Evolutionary conservation across 1,140 invertebrate genomes (phyloP), one percentile per base, ranked within the genome.

Genomic region (Hirudo medicinalis): DNA sequence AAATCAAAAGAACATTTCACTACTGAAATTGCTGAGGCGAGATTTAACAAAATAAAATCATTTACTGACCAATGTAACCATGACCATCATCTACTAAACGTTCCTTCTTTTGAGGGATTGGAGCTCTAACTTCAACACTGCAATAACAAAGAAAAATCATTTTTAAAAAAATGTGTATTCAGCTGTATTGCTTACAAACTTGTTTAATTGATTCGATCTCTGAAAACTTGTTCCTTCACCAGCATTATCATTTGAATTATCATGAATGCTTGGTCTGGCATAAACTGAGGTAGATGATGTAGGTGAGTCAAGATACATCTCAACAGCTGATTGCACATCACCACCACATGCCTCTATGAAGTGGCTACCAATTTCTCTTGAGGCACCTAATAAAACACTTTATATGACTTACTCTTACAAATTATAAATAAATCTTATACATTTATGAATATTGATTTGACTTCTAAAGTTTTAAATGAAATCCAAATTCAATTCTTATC

Each of bases 51-150:
- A 36, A 36, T 36, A 32, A 63, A 63, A 63, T 27, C 60, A 63
- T 27, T 5, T 63, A 63, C 60, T 27, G 9, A 49, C 43, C 49
- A 54, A 40, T 22, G n/a, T 70, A 70, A 22, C 43, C 54, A 54
- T 53, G n/a, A 22, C 43, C 32, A 25, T 84, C 82, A 76, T 86
- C 83, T 2, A 87, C 81, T 29, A 87, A 76, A 54, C 86, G 83
- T 78, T 87, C 87, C 75, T 84, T 84, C 54, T 82, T 86, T 25
- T 87, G 87, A 72, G 86, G 84, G 75, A 89, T 88, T 29, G 88
- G 88, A 27, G 87, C 84, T 73, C 88, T 78, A 25, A 89, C 83
- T 68, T 80, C 80, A 72, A 84, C 83, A 22, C 72, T 60, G 36
- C 63, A 71, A 17, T 13, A 25, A 40, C 73, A 11, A 80, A 80